phyloP scores from a whole-genome alignment of 1,140 invertebrate species.

The Drosophila sucinea region DNA sequence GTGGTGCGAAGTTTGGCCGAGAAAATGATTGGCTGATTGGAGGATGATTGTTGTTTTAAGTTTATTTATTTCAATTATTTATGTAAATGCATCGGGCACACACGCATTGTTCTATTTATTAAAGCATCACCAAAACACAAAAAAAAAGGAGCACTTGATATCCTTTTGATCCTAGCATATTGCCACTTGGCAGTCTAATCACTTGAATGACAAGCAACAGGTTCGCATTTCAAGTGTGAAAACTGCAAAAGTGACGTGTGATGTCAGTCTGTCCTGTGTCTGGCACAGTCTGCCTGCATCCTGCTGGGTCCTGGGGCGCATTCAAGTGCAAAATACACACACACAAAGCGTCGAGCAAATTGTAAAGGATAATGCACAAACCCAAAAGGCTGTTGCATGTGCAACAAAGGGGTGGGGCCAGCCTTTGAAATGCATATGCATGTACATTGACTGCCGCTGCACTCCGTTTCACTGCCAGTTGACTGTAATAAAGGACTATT shows the following conservation, averaged over 20 bases:
- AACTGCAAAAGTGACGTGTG: constrained; percentile 72
- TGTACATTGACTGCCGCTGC: constrained; percentile 67
- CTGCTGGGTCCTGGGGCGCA: constrained; percentile 34
- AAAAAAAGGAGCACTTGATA: constrained; percentile 10
- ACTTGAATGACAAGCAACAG: constrained; percentile 22
- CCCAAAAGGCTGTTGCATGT: constrained; percentile 51
- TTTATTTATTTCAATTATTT: constrained; percentile 43
- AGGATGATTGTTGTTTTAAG: neutral
- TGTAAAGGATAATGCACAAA: constrained; percentile 73
- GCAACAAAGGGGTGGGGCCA: constrained; percentile 38
- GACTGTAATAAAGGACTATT: constrained; percentile 82
- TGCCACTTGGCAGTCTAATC: constrained; percentile 28
- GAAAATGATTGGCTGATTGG: constrained; percentile 40
- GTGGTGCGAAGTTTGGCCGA: constrained; percentile 73
- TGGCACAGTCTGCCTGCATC: constrained; percentile 44
- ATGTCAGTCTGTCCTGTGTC: constrained; percentile 12
- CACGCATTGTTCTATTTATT: constrained; percentile 40
- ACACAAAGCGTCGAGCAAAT: constrained; percentile 49
- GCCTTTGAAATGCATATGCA: constrained; percentile 63
- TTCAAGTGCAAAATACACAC: constrained; percentile 55
- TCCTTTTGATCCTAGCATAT: neutral
- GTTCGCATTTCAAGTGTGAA: constrained; percentile 52
- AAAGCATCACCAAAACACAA: constrained; percentile 26
- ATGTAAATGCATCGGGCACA: neutral
- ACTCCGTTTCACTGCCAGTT: constrained; percentile 77